A percentile compares a stretch with the other conserved stretches of the same genome.
phyloP scores from a whole-genome alignment of 2,113 vertebrate genomes.

The Pangasianodon hypophthalmus region DNA sequence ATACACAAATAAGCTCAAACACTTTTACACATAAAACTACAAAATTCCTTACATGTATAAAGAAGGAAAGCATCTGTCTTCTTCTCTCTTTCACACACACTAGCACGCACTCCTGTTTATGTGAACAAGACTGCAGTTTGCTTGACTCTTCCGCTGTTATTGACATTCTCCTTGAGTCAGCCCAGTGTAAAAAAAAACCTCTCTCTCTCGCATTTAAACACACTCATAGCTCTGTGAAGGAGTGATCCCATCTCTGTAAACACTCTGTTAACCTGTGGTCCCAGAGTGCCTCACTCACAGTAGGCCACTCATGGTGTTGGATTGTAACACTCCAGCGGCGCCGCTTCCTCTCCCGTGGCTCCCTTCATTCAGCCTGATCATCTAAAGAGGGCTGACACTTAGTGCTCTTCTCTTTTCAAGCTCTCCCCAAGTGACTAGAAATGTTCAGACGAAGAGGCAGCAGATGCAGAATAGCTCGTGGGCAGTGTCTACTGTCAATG shows the following conservation, averaged over 20 bases:
- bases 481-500: constrained; percentile 8
- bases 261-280: constrained; percentile 48
- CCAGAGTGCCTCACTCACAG: constrained; percentile 38
- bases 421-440: constrained; percentile 3
- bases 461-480: not conserved
- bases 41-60: not conserved
- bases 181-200: constrained; percentile 25
- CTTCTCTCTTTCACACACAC: constrained; percentile 12
- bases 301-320: constrained; percentile 19
- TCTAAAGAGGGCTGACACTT: constrained; percentile 34
- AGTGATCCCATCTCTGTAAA: constrained; percentile 53
- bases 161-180: constrained; percentile 44
- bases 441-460: constrained; percentile 15
- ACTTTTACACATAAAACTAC: not conserved
- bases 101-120: constrained; percentile 53
- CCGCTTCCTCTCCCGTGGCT: constrained; percentile 24
- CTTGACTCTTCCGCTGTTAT: constrained; percentile 32
- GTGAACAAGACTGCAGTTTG: constrained; percentile 36
- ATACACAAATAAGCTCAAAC: constrained; percentile 3
- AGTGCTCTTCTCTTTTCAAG: constrained; percentile 25
- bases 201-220: constrained; percentile 32
- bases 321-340: constrained; percentile 21
- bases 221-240: constrained; percentile 33
- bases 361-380: constrained; percentile 24
- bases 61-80: not conserved